Evolutionary conservation across 2,888 invertebrate genomes (phyloP).

Genomic region (Epinotia demarniana): DNA sequence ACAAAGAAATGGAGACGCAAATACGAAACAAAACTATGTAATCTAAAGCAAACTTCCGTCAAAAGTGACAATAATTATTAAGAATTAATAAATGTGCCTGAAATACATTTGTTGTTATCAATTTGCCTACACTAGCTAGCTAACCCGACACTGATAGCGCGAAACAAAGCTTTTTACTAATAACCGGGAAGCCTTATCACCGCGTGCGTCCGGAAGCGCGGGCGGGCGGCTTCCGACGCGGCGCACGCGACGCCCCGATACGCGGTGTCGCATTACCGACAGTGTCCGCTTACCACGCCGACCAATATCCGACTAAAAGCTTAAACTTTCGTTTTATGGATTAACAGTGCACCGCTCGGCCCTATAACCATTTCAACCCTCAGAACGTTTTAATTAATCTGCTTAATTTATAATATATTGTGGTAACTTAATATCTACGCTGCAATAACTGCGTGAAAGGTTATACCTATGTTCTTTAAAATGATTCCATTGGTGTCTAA

Average conservation of each 20-base stretch:
- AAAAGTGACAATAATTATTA: not conserved
- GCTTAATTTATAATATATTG: not conserved
- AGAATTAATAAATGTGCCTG: not conserved
- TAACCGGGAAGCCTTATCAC: constrained; percentile 74
- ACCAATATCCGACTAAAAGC: constrained; percentile 47
- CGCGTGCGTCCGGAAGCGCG: constrained; percentile 59
- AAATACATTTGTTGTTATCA: constrained; percentile 22
- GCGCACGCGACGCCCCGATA: constrained; percentile 70
- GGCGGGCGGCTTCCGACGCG: constrained; percentile 74
- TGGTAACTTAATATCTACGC: not conserved
- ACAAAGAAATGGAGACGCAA: no score
- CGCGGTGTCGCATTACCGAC: constrained; percentile 60
- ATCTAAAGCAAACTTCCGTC: not conserved
- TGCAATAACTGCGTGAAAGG: not conserved
- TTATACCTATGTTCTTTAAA: not conserved
- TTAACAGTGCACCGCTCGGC: not conserved
- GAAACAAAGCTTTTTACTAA: constrained; percentile 41
- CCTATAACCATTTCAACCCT: not conserved
- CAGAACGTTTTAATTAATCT: not conserved
- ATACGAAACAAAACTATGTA: no score
- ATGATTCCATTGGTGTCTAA: no score
- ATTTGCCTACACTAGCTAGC: constrained; percentile 18
- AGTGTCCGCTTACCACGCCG: constrained; percentile 53
- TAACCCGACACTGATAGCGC: constrained; percentile 34
- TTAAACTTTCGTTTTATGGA: constrained; percentile 17